Base-by-base conservation (phyloP, 2,888 invertebrate species). In the Electrophaes corylata region DNA sequence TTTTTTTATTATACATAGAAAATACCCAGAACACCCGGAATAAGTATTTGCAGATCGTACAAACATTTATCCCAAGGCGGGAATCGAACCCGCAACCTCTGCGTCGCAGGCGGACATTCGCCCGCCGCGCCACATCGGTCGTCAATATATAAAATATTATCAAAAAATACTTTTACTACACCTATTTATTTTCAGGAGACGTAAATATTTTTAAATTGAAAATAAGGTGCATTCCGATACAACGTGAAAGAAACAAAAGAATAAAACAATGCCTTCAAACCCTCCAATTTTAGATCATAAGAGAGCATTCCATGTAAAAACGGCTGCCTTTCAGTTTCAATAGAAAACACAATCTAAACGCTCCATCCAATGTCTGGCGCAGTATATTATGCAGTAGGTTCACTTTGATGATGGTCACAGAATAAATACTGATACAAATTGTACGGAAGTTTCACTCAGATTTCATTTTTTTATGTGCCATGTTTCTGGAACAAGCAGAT, bases 371-470 rank as follows among this genome's bases (percentile, higher is more conserved):
- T 87, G 75, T 75, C 74, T 75, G 66, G 61, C 63, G 77, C 80
- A 71, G 85, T 87, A 82, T 75, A 79, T 89, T 81, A 84, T 40
- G 29, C 61, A 54, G 72, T 65, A 50, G 59, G 59, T 67, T 74
- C 72, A 72, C 89, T 90, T 90, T 90, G 89, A 89, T 86, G 88
- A 87, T 79, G 72, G 73, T 0, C 51, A 47, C 43, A 52, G 51
- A 57, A 41, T 57, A 31, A 16, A 37, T 29, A 11, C n/a, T 19
- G 41, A 12, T 37, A 11, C 16, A 1, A 12, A 6, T 10, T 29
- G 10, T 35, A 41, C n/a, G 19, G 16, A 51, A 47, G 29, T 39
- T 47, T 29, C 50, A 57, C 51, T 37, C 10, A 10, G 10, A 10
- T 29, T n/a, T n/a, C n/a, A n/a, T n/a, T n/a, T n/a, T n/a, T n/a